Evolutionary conservation across 2,113 vertebrate species (phyloP).

Genomic region (Amazona guildingii): DNA sequence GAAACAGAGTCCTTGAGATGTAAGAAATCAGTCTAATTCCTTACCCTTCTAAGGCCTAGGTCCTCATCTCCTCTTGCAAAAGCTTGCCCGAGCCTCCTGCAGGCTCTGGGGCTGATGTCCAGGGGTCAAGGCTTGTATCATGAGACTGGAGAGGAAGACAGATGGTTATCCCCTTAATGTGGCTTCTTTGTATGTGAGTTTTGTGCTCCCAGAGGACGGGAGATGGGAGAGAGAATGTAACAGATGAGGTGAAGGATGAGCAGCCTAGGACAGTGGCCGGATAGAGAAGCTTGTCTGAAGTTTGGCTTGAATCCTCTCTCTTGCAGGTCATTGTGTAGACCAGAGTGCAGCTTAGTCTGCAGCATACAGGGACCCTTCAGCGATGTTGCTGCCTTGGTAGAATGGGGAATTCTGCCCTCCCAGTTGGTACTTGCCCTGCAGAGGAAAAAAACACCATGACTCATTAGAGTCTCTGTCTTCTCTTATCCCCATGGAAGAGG

Average conservation of each 20-base stretch:
- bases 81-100: neutral
- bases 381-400: neutral
- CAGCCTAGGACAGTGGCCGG: neutral
- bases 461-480: neutral
- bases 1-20: neutral
- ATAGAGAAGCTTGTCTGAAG: neutral
- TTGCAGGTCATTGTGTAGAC: neutral
- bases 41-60: neutral
- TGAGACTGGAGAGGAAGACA: neutral
- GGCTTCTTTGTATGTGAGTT: neutral
- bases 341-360: neutral
- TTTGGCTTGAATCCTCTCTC: neutral
- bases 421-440: neutral
- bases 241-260: neutral
- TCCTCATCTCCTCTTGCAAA: neutral
- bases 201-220: neutral
- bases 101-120: neutral
- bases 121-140: neutral
- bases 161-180: neutral
- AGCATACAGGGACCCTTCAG: fast-evolving
- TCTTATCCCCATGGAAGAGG: neutral
- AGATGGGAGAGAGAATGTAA: neutral
- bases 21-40: neutral
- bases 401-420: neutral
- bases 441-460: fast-evolving